Evolutionary conservation across 23 tunicate genomes (phyloP), one percentile per base, ranked within the genome.

Genomic region (Ciona savignyi): DNA sequence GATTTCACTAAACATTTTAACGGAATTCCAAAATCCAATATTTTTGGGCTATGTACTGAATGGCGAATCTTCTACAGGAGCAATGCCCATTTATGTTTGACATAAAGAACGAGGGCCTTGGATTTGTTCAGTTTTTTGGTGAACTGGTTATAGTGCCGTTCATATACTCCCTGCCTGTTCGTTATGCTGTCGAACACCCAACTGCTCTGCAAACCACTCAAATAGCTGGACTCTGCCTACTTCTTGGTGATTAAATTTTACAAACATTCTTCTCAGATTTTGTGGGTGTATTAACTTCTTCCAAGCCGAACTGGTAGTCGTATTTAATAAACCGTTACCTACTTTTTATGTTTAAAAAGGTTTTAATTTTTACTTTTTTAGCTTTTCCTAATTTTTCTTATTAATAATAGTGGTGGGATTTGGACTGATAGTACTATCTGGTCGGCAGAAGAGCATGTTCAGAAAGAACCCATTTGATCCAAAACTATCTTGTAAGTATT

Each of bases 71-170:
- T 66, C 51, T 78, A 4, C 79, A 88, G 96, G 83, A 68, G 28
- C 83, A 66, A 29, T 79, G 88, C 60, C 82, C 86, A 25, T 82
- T 64, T 77, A 83, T 83, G 86, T 85, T 91, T 61, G 97, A 91
- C 60, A 85, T 91, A 28, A 91, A 84, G 63, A 65, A 91, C 75
- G 97, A 91, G 61, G 84, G 90, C 2, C 77, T 85, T 0, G 97
- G 97, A 2, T 91, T 91, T 65, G 69, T 67, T 3, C 86, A 85
- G 60, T 68, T 77, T 22, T 70, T 80, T 48, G 97, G 97, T 6
- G 86, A 91, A 33, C 76, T 91, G 9, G 91, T 76, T 0, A 68
- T 91, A 2, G 97, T 91, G 0, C 97, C 97, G 71, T 85, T 84
- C 51, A 34, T 91, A 1, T 91, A 91, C 80, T 73, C 86, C n/a